Evolutionary conservation across 2,888 invertebrate genomes (phyloP).

Genomic region (Dendrolimus houi): DNA sequence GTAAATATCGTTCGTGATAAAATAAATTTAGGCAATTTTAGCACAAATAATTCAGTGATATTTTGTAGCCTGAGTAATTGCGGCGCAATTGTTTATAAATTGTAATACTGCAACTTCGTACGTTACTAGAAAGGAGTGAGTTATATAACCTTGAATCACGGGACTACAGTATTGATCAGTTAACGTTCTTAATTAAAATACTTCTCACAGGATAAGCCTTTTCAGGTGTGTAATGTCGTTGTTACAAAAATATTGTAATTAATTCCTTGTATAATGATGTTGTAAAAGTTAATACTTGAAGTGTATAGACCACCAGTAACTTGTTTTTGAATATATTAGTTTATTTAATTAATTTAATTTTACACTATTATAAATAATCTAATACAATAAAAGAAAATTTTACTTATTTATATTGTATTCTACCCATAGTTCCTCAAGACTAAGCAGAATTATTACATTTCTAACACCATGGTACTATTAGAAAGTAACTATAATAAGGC

Average conservation of each 20-base stretch:
- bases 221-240: slow-evolving; percentile 27
- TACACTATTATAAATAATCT: no score
- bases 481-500: slow-evolving; percentile 11
- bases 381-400: no score
- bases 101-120: slow-evolving; percentile 36
- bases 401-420: no score
- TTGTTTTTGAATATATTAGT: no score
- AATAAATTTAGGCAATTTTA: slow-evolving; percentile 17
- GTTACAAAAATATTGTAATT: not conserved
- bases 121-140: slow-evolving; percentile 52
- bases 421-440: no score
- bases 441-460: no score
- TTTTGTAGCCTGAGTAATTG: slow-evolving; percentile 11
- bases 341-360: no score
- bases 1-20: slow-evolving; percentile 46
- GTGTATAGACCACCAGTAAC: not conserved
- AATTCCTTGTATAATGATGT: not conserved
- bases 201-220: slow-evolving; percentile 21
- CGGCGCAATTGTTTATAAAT: slow-evolving; percentile 17
- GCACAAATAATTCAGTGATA: slow-evolving; percentile 12
- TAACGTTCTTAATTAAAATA: slow-evolving; percentile 23
- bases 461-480: slow-evolving; percentile 3
- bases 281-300: not conserved
- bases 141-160: slow-evolving; percentile 77
- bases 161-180: slow-evolving; percentile 65